Percentiles rank a stretch among this genome's conserved stretches.
Evolutionary conservation across 2,797 vertebrate genomes (phyloP).

Genomic region (Poecile montanus): DNA sequence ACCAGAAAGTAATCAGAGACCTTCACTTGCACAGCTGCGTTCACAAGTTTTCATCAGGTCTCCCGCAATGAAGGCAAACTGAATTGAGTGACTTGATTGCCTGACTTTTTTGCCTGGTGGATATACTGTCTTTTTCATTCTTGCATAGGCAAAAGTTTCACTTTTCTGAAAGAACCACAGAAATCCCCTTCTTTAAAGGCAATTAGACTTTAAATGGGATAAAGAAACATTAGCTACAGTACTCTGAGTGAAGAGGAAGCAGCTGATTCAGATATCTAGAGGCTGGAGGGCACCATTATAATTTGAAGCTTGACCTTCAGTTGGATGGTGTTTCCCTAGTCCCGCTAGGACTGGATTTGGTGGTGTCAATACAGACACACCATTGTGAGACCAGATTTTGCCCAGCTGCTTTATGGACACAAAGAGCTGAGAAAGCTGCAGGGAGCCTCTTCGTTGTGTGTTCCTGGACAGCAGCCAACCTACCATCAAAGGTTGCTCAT

Average conservation of each 20-base stretch:
- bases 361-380: constrained; percentile 44
- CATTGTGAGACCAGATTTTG: constrained; percentile 64
- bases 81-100: background rate
- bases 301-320: constrained; percentile 42
- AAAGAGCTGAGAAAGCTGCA: constrained; percentile 60
- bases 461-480: constrained; percentile 39
- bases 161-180: background rate
- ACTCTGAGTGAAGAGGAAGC: background rate
- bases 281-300: constrained; percentile 23
- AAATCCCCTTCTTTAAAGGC: background rate
- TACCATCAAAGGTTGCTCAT: constrained; percentile 42
- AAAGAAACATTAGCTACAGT: constrained; percentile 30
- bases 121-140: background rate
- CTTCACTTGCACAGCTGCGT: background rate
- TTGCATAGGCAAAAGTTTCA: background rate
- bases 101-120: background rate
- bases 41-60: background rate
- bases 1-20: background rate
- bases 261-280: constrained; percentile 25
- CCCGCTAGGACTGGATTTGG: constrained; percentile 13
- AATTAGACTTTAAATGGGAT: background rate
- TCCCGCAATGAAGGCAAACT: background rate
- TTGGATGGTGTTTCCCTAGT: constrained; percentile 27
- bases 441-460: constrained; percentile 50
- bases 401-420: constrained; percentile 47